Conservation (phyloP, 2,888 invertebrate species). For the Chrysina gloriosa region DNA sequence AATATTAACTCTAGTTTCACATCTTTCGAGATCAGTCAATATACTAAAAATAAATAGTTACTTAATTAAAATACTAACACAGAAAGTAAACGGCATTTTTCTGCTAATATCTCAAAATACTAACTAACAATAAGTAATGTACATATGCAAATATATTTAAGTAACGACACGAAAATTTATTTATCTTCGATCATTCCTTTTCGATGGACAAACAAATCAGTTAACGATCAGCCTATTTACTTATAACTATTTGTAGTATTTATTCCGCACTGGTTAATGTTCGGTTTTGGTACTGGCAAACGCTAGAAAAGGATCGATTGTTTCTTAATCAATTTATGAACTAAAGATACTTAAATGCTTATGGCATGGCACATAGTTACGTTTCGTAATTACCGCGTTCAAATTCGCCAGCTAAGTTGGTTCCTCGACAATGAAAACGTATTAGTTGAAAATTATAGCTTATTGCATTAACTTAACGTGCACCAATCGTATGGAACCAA, state of each 20-base stretch:
- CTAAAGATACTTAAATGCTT: background rate
- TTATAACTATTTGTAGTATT: background rate
- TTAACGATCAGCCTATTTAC: background rate
- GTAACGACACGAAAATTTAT: no score
- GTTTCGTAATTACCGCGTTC: background rate
- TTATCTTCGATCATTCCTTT: no score
- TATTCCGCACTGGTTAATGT: background rate
- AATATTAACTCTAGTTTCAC: background rate
- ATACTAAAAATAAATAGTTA: slow-evolving; percentile 21
- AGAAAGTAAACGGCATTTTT: background rate
- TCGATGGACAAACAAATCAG: background rate
- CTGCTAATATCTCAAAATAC: slow-evolving; percentile 25
- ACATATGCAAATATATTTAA: no score
- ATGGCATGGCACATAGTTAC: background rate
- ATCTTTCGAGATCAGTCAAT: slow-evolving; percentile 29
- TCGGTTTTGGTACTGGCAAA: background rate
- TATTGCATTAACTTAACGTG: no score
- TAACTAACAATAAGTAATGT: background rate
- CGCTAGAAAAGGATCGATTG: background rate
- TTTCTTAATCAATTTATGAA: background rate
- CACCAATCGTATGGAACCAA: no score
- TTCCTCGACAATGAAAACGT: no score
- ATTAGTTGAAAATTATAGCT: no score
- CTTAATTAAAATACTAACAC: slow-evolving; percentile 21
- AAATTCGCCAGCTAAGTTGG: background rate